Evolutionary conservation across 1,140 invertebrate species (phyloP).

Genomic region (Drosophila leontia): DNA sequence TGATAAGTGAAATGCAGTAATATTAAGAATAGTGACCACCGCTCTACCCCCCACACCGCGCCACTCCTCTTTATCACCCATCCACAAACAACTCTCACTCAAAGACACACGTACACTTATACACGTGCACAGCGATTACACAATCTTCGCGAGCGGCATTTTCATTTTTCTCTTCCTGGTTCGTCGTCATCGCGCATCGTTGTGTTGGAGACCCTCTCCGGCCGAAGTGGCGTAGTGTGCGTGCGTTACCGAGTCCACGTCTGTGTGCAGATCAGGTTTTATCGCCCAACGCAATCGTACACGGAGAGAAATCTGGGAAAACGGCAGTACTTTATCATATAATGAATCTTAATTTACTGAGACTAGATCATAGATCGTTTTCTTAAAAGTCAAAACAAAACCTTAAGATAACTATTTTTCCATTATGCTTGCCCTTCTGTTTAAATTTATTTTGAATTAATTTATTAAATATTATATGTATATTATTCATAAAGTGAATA

Average conservation of each 20-base stretch:
- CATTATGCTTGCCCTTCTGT: not conserved
- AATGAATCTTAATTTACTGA: not conserved
- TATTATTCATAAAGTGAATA: not conserved
- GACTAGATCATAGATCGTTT: too few relatives aligned
- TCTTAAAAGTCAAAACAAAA: too few relatives aligned
- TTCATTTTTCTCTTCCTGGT: conserved; percentile 83
- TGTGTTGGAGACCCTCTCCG: conserved; percentile 37
- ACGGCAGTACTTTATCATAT: not conserved
- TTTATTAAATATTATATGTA: not conserved
- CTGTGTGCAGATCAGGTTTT: conserved; percentile 73
- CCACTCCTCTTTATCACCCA: conserved; percentile 5
- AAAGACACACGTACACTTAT: conserved; percentile 35
- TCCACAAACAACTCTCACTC: conserved; percentile 77
- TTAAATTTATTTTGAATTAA: not conserved
- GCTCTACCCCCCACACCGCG: not conserved
- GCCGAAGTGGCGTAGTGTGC: conserved; percentile 22
- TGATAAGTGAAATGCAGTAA: conserved; percentile 80
- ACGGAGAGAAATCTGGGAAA: not conserved
- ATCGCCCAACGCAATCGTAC: conserved; percentile 77
- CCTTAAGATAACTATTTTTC: not conserved
- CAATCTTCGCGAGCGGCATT: conserved; percentile 78
- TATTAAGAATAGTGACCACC: conserved; percentile 46
- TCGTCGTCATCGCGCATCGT: conserved; percentile 64
- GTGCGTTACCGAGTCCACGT: conserved; percentile 29
- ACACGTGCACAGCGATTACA: conserved; percentile 68